A percentile compares a stretch with the other conserved stretches of the same genome.
These are phyloP conservation scores for Coleophora flavipennella DNA, from an alignment of 2,888 invertebrate genomes.

Conservation along the genomic window DNA sequence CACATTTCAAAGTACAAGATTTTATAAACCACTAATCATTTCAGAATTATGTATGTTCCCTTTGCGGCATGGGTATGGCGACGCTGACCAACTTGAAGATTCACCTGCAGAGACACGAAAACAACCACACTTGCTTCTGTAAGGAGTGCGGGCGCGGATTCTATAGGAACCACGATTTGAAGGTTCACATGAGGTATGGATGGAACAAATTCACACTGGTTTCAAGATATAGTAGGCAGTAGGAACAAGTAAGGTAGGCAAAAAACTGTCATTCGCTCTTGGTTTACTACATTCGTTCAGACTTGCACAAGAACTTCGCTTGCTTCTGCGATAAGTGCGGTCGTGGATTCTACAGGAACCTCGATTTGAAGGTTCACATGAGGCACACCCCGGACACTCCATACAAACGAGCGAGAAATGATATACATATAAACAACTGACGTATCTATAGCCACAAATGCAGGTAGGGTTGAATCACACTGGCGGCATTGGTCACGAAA, in stretches of 20 bases:
- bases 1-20: too few relatives aligned
- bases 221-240: too few relatives aligned
- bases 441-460: too few relatives aligned
- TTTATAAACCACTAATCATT: slow-evolving; percentile 7
- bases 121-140: slow-evolving; percentile 32
- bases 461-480: too few relatives aligned
- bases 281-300: too few relatives aligned
- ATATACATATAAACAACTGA: too few relatives aligned
- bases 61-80: slow-evolving; percentile 38
- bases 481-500: too few relatives aligned
- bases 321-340: slow-evolving; percentile 37
- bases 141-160: slow-evolving; percentile 44
- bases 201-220: too few relatives aligned
- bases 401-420: too few relatives aligned
- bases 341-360: slow-evolving; percentile 40
- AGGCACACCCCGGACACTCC: slow-evolving; percentile 41
- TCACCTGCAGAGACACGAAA: slow-evolving; percentile 47
- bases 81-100: slow-evolving; percentile 31
- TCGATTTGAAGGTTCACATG: slow-evolving; percentile 39
- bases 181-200: slow-evolving; percentile 38
- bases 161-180: slow-evolving; percentile 36
- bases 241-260: too few relatives aligned
- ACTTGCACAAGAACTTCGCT: slow-evolving; percentile 33
- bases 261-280: too few relatives aligned
- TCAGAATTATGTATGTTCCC: slow-evolving; percentile 35